Percentiles rank a stretch among this genome's conserved stretches.
phyloP scores from a whole-genome alignment of 2,888 invertebrate species.

The Trachelus stipa region DNA sequence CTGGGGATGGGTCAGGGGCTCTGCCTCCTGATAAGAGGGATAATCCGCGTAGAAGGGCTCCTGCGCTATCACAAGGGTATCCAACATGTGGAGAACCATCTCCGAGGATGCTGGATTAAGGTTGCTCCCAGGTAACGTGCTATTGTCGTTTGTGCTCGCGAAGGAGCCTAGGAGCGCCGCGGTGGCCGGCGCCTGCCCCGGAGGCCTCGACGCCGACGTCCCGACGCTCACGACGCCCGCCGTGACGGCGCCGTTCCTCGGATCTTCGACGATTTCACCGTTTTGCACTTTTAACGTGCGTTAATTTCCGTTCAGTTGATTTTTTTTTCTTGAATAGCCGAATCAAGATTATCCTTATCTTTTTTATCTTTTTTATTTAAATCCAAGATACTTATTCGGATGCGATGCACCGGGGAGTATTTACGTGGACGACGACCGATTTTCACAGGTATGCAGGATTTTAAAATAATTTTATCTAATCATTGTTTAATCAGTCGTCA shows the following conservation, averaged over 20 bases:
- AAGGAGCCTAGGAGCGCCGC: conserved; percentile 48
- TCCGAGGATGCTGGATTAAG: conserved; percentile 69
- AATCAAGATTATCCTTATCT: neutral
- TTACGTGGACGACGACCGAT: neutral
- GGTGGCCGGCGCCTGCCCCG: conserved; percentile 58
- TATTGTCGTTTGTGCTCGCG: conserved; percentile 35
- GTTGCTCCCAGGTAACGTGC: conserved; percentile 27
- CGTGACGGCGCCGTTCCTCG: conserved; percentile 56
- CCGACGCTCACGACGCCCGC: conserved; percentile 65
- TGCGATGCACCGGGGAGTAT: neutral
- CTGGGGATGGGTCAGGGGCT: conserved; percentile 47
- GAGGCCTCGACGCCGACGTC: conserved; percentile 62
- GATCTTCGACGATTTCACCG: conserved; percentile 17
- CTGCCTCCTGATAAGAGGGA: conserved; percentile 66
- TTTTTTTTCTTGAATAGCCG: neutral
- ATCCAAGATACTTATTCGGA: neutral
- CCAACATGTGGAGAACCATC: conserved; percentile 83
- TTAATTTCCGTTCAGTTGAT: neutral
- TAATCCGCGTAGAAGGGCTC: conserved; percentile 80
- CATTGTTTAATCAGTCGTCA: neutral
- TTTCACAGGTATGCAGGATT: neutral
- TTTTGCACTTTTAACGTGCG: conserved; percentile 4
- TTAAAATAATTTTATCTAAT: neutral
- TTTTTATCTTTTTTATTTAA: neutral
- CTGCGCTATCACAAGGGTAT: conserved; percentile 72